Conservation (phyloP, 2,888 invertebrate genomes). For the Zootermopsis nevadensis region DNA sequence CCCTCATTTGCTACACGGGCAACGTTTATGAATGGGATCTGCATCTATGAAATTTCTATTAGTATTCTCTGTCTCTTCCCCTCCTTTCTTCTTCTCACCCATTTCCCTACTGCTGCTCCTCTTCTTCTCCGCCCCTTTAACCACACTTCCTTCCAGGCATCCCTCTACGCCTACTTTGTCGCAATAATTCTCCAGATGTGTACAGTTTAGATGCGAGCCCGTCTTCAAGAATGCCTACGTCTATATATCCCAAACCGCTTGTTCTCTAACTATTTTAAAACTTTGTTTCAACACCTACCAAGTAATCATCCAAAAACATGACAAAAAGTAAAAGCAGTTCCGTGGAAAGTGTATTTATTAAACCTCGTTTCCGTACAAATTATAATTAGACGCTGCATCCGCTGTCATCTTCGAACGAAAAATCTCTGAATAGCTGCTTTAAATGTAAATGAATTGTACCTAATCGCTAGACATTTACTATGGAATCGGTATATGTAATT, state of each 20-base stretch:
- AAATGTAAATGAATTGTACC: too few species aligned
- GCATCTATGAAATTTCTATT: slow-evolving; percentile 49
- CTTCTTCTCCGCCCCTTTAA: slow-evolving; percentile 36
- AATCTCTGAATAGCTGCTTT: neutral
- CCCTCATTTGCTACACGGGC: slow-evolving; percentile 43
- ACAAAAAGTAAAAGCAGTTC: neutral
- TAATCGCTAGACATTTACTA: too few species aligned
- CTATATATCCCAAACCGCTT: slow-evolving; percentile 16
- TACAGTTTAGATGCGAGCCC: slow-evolving; percentile 38
- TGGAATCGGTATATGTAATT: too few species aligned
- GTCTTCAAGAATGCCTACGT: slow-evolving; percentile 7
- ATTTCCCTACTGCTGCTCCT: slow-evolving; percentile 13
- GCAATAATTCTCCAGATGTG: slow-evolving; percentile 40
- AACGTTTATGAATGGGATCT: slow-evolving; percentile 46
- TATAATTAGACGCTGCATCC: neutral
- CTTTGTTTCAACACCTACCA: slow-evolving; percentile 27
- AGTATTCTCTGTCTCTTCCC: slow-evolving; percentile 30
- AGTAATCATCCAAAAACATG: neutral
- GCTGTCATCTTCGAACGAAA: neutral
- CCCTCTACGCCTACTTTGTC: neutral
- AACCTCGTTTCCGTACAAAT: neutral
- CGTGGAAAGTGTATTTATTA: neutral
- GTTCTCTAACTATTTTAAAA: slow-evolving; percentile 18
- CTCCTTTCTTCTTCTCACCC: slow-evolving; percentile 35
- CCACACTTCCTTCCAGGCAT: slow-evolving; percentile 28